A percentile compares a stretch with the other conserved stretches of the same genome.
Conservation (phyloP, 2,888 invertebrate species). For the Ophion ellenae region DNA sequence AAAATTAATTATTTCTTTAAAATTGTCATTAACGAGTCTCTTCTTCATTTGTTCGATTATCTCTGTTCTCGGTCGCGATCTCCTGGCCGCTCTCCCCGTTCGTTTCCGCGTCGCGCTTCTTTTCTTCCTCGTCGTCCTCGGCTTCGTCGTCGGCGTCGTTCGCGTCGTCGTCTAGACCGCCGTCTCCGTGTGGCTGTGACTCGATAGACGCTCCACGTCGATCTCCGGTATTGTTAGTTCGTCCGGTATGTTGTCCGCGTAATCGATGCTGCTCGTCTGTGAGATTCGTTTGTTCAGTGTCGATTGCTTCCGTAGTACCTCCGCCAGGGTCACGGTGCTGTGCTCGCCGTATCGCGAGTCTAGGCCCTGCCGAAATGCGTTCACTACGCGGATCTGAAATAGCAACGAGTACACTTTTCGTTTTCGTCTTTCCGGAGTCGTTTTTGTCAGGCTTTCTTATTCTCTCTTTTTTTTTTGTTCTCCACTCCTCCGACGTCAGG, state of each 20-base stretch:
- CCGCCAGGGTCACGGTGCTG: constrained; percentile 95
- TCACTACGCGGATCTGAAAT: constrained; percentile 99
- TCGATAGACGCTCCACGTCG: constrained; percentile 96
- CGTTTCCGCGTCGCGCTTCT: constrained; percentile 5
- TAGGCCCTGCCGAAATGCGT: constrained; percentile 99
- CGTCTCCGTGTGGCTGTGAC: constrained; percentile 97
- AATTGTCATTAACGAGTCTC: constrained; percentile 2
- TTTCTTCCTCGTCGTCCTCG: not conserved
- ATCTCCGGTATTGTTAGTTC: constrained; percentile 95
- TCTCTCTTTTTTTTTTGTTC: constrained; percentile 12
- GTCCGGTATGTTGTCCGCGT: constrained; percentile 94
- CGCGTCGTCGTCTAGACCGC: constrained; percentile 88
- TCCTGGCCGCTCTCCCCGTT: not conserved
- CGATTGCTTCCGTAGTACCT: constrained; percentile 96
- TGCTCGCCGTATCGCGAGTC: constrained; percentile 97
- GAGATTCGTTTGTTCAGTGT: constrained; percentile 96
- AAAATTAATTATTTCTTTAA: not conserved
- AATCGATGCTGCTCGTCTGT: constrained; percentile 96
- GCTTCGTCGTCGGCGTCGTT: constrained; percentile 54
- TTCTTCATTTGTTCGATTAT: constrained; percentile 35
- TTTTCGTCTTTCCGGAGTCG: constrained; percentile 13
- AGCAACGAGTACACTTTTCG: constrained; percentile 69
- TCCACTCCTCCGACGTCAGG: not conserved
- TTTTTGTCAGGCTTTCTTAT: not conserved
- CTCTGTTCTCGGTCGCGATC: not conserved